These are phyloP conservation scores for Calephelis perditalis DNA, from an alignment of 2,888 invertebrate genomes.

Conservation along the genomic window DNA sequence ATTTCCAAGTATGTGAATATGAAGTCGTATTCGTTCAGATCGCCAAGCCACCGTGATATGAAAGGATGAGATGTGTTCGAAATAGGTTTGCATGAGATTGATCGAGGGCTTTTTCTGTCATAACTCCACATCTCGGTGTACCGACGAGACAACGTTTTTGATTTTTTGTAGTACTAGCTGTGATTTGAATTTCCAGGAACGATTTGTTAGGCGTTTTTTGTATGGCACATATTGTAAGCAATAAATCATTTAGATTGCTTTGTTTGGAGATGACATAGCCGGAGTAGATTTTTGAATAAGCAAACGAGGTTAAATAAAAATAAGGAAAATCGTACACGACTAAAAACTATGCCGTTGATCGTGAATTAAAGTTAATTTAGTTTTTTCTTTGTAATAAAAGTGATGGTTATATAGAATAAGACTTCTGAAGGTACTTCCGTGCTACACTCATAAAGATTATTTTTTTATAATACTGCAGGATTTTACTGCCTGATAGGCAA, in stretches of 20 bases:
- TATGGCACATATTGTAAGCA: conserved; percentile 16
- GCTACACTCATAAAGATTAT: too few relatives aligned
- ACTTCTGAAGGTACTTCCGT: too few relatives aligned
- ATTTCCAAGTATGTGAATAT: conserved; percentile 40
- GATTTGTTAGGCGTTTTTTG: conserved; percentile 37
- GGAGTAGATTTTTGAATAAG: neutral
- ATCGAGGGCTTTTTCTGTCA: conserved; percentile 66
- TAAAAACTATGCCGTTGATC: neutral
- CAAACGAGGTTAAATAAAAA: too few relatives aligned
- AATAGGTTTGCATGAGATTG: conserved; percentile 56
- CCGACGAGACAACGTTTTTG: conserved; percentile 51
- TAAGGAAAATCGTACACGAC: neutral
- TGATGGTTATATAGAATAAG: too few relatives aligned
- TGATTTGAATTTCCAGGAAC: conserved; percentile 41
- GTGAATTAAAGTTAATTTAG: too few relatives aligned
- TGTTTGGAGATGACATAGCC: conserved; percentile 14
- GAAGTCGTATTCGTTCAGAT: conserved; percentile 46
- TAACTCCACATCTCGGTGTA: conserved; percentile 48
- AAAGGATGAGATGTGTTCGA: conserved; percentile 51
- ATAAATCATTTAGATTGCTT: conserved; percentile 22
- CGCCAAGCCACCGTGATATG: conserved; percentile 46
- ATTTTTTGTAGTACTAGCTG: conserved; percentile 48
- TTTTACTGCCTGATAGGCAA: too few relatives aligned
- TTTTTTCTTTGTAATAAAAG: too few relatives aligned
- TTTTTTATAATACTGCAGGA: too few relatives aligned